Base-by-base conservation (phyloP, 2,113 vertebrate genomes). In the Ptilonorhynchus violaceus region DNA sequence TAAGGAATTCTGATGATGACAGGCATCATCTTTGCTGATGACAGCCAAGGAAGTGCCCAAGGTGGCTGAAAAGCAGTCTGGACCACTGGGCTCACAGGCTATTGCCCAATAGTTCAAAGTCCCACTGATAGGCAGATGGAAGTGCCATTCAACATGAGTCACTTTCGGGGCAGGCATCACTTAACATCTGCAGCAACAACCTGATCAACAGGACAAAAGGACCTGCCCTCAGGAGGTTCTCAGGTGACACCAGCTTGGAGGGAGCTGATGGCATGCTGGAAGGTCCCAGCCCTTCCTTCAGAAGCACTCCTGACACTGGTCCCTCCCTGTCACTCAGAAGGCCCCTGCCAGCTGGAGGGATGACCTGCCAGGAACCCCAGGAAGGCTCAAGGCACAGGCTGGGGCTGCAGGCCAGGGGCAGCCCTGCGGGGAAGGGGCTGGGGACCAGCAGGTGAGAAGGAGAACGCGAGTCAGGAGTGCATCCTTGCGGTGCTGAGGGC, bases 401-500 rank as follows among this genome's bases (percentile, higher is more conserved):
- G 75, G 24, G 19, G 37, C 58, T 52, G 41, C 41, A 60, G 41
- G 31, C 15, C 42, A 30, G 80, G 3, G 25, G 35, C 62, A 68
- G 47, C 28, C 19, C 20, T 3, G 6, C 56, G 13, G 22, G 59
- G 46, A n/a, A 35, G 35, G 60, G 35, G 19, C 22, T 52, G 6
- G 5, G 3, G 37, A 28, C 62, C 9, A 1, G 13, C 4, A 8
- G 13, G n/a, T 3, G 35, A 37, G 47, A 24, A 31, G 37, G 33
- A 50, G 10, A 76, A 13, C 66, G 42, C 0, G 0, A 53, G n/a
- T 18, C 67, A 63, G n/a, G 21, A 78, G 30, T 0, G 16, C 9
- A 19, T 10, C 47, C 59, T 14, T 23, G 41, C 73, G 35, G 13
- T 10, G 47, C 41, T 44, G 37, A 60, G 60, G n/a, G 66, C 24